phyloP scores from a whole-genome alignment of 2,888 invertebrate genomes.

The Ametastegia equiseti region DNA sequence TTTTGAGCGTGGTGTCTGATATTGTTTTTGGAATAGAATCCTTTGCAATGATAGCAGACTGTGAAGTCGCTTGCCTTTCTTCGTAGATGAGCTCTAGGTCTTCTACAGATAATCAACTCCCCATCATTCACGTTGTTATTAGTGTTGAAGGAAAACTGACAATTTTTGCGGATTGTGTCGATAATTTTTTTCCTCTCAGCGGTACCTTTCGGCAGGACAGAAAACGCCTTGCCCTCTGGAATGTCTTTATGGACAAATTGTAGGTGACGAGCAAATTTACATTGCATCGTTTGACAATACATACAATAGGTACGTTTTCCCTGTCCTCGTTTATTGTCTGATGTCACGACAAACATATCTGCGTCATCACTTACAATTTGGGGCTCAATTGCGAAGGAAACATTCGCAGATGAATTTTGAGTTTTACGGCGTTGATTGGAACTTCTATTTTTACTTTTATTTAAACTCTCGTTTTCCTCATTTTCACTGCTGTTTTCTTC shows the following conservation, averaged over 20 bases:
- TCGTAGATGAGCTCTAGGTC: background rate
- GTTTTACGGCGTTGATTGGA: background rate
- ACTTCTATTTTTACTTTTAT: background rate
- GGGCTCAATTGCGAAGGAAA: background rate
- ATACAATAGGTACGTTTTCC: background rate
- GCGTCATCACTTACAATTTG: background rate
- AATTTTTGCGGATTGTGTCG: background rate
- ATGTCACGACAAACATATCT: background rate
- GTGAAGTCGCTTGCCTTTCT: background rate
- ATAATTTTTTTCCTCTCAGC: background rate
- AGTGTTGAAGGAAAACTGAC: background rate
- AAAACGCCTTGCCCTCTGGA: background rate
- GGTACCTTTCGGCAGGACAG: background rate
- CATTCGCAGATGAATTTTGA: background rate
- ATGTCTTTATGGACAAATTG: background rate
- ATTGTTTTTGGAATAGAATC: slow-evolving; percentile 33
- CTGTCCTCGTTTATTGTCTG: background rate
- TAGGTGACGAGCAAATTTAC: background rate
- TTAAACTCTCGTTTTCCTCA: background rate
- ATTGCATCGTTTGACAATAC: background rate
- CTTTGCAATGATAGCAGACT: slow-evolving; percentile 4
- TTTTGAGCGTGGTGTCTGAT: background rate
- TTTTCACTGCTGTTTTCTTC: background rate
- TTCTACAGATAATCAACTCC: background rate
- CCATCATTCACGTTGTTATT: background rate